A percentile compares a stretch with the other conserved stretches of the same genome.
phyloP scores from a whole-genome alignment of 2,888 invertebrate genomes.

The Pelosia muscerda region DNA sequence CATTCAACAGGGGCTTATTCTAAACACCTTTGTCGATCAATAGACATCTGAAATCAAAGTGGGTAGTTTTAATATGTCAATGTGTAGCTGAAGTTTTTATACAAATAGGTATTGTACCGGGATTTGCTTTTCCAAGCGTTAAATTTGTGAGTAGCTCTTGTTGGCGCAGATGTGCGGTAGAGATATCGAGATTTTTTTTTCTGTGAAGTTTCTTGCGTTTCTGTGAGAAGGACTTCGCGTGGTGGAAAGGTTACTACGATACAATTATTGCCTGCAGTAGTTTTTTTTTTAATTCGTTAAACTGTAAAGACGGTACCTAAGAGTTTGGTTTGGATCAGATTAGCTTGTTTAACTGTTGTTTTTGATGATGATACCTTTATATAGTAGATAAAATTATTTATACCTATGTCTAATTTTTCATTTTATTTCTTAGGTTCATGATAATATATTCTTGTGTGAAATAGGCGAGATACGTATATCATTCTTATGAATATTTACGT shows the following conservation, averaged over 20 bases:
- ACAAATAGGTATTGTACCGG: conserved; percentile 38
- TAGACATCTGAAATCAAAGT: conserved; percentile 30
- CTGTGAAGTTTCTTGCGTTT: background rate
- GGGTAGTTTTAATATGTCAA: conserved; percentile 47
- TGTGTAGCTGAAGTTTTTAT: conserved; percentile 38
- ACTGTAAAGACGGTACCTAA: no score
- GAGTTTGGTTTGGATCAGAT: no score
- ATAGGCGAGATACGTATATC: no score
- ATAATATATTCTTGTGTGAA: no score
- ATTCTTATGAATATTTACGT: no score
- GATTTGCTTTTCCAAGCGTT: conserved; percentile 67
- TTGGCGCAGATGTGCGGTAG: conserved; percentile 57
- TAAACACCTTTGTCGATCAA: conserved; percentile 38
- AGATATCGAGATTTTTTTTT: conserved; percentile 21
- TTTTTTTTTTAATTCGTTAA: background rate
- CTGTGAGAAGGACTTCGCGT: background rate
- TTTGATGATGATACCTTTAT: background rate
- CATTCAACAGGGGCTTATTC: conserved; percentile 62
- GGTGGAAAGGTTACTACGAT: background rate
- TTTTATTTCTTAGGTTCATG: no score
- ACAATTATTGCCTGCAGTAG: background rate
- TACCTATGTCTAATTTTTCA: no score
- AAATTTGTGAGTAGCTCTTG: conserved; percentile 74
- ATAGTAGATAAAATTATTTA: no score
- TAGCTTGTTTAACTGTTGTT: no score